These are phyloP conservation scores for Thyatira batis DNA, from an alignment of 2,888 invertebrate species.

Conservation along the genomic window DNA sequence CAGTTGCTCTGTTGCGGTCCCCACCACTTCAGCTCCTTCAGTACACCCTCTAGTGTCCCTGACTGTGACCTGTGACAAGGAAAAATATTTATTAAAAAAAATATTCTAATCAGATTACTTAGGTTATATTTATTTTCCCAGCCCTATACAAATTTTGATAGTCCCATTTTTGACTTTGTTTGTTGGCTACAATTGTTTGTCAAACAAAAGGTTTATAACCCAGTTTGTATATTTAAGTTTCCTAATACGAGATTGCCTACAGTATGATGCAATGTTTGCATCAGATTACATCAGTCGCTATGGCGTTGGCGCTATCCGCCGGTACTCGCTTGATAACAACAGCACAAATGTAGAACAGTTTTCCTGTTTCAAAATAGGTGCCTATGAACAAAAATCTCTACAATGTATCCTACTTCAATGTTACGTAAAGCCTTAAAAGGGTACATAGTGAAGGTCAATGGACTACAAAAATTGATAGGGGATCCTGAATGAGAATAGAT, in stretches of 20 bases:
- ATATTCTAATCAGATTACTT: background rate
- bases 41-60: conserved; percentile 63
- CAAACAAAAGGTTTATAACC: background rate
- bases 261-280: conserved; percentile 12
- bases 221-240: background rate
- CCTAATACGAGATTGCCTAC: background rate
- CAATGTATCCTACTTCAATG: too few relatives aligned
- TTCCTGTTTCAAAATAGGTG: background rate
- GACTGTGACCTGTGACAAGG: conserved; percentile 59
- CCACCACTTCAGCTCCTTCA: conserved; percentile 90
- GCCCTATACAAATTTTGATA: too few relatives aligned
- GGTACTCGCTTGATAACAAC: background rate
- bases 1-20: conserved; percentile 92
- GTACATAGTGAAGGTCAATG: too few relatives aligned
- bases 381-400: background rate
- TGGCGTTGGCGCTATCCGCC: background rate
- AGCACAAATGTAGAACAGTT: background rate
- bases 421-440: too few relatives aligned
- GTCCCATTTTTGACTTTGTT: too few relatives aligned
- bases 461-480: too few relatives aligned
- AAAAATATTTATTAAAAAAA: conserved; percentile 12
- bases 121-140: too few relatives aligned
- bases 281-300: conserved; percentile 7
- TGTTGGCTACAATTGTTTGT: background rate
- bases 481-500: background rate